These are phyloP conservation scores for Ctenoplectra terminalis DNA, from an alignment of 1,140 invertebrate species.

Conservation along the genomic window DNA sequence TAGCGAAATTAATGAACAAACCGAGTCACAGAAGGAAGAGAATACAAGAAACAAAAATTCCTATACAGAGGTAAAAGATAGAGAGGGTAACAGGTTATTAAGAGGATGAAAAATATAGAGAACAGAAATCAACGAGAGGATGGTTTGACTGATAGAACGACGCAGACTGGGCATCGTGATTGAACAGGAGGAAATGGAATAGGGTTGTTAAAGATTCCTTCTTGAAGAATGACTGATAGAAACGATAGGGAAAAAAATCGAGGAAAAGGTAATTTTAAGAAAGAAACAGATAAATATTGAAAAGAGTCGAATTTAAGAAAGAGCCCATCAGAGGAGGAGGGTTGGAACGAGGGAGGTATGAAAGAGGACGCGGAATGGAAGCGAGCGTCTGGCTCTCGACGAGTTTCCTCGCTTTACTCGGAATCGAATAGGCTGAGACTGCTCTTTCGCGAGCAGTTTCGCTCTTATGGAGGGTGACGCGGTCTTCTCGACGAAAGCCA, in stretches of 20 bases:
- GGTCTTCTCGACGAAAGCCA: slow-evolving; percentile 19
- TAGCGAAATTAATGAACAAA: neutral
- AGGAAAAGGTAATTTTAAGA: neutral
- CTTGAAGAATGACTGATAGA: too few species aligned
- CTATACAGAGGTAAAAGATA: too few species aligned
- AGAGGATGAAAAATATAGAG: neutral
- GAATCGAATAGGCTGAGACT: slow-evolving; percentile 40
- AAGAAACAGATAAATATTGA: neutral
- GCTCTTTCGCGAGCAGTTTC: slow-evolving; percentile 41
- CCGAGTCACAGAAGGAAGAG: too few species aligned
- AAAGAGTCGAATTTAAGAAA: neutral
- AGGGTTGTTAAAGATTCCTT: neutral
- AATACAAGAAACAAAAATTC: neutral
- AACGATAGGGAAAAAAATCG: too few species aligned
- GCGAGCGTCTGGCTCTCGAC: slow-evolving; percentile 28
- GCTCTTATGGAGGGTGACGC: slow-evolving; percentile 39
- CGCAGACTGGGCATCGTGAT: neutral
- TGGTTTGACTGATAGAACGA: slow-evolving; percentile 21
- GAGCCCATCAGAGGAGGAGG: too few species aligned
- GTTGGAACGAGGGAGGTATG: too few species aligned
- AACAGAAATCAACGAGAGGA: neutral
- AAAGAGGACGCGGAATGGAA: slow-evolving; percentile 1
- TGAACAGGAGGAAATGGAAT: slow-evolving; percentile 11
- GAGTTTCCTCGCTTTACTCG: slow-evolving; percentile 22
- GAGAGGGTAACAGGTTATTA: neutral